These are phyloP conservation scores for Brachycybe producta DNA, from an alignment of 2,888 invertebrate species.

Conservation along the genomic window DNA sequence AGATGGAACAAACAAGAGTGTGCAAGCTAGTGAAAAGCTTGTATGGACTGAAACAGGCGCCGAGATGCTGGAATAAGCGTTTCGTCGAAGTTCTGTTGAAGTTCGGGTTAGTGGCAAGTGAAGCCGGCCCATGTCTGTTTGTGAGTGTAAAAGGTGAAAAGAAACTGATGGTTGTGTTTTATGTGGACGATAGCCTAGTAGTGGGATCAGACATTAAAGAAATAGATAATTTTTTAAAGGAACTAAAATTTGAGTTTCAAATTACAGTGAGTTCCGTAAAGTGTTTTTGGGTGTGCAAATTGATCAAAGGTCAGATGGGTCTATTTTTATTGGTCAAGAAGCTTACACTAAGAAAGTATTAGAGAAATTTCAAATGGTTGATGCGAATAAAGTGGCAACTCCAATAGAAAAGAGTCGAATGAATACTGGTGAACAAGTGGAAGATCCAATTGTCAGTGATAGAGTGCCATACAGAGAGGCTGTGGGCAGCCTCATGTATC, in stretches of 20 bases:
- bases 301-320: background rate
- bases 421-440: background rate
- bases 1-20: slow-evolving; percentile 12
- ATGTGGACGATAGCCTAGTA: slow-evolving; percentile 22
- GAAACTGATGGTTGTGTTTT: slow-evolving; percentile 16
- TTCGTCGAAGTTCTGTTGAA: slow-evolving; percentile 14
- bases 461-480: slow-evolving; percentile 16
- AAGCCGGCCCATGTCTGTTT: slow-evolving; percentile 20
- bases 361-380: slow-evolving; percentile 10
- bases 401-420: background rate
- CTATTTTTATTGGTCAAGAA: background rate
- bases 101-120: slow-evolving; percentile 8
- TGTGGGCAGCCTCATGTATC: slow-evolving; percentile 23
- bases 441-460: background rate
- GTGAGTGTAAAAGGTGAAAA: background rate
- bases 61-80: slow-evolving; percentile 21
- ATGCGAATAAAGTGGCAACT: slow-evolving; percentile 6
- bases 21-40: slow-evolving; percentile 19
- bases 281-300: background rate
- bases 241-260: slow-evolving; percentile 8
- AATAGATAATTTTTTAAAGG: background rate
- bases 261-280: background rate
- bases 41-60: slow-evolving; percentile 23
- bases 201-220: background rate
- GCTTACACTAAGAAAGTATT: background rate